Evolutionary conservation across 2,797 vertebrate species (phyloP), one percentile per base, ranked within the genome.

Genomic region (Phataginus tricuspis): DNA sequence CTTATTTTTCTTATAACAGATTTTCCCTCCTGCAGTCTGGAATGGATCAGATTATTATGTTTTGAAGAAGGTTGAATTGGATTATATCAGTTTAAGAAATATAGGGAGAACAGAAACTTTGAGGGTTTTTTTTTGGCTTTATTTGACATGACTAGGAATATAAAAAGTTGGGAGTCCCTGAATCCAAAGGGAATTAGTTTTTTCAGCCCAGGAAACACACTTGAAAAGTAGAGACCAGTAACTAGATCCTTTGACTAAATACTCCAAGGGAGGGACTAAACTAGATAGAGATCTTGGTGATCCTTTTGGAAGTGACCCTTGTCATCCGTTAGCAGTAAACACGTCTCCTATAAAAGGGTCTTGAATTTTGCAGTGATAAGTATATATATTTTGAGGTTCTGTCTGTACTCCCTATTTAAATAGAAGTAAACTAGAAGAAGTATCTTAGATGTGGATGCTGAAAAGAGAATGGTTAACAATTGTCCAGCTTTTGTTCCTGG

Each of bases 391-490:
- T 75, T 86, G 31, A 88, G 45, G 31, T 90, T 89, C 16, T 95
- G 45, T 57, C 19, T 96, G 21, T 91, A 64, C 1, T 7, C 7
- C 90, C 29, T 27, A 27, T 59, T 84, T 94, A 71, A 83, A 79
- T 15, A 86, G 39, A 83, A 75, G 7, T 91, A 88, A 96, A 80
- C 4, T 89, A 57, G 55, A 61, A 45, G 75, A 80, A 84, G 34
- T 88, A 10, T 80, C 57, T 89, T 90, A 78, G 57, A 68, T 4
- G 7, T 75, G 25, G 42, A 57, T 92, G 16, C 68, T 89, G 74
- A 96, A 75, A 78, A 55, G 51, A 95, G 61, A 82, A 53, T 80
- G 51, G 19, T 63, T 93, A 89, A 63, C 34, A 74, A 16, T 87
- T 78, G 59, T 85, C 10, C n/a, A 75, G 45, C 14, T 90, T 82